Percentiles rank a stretch among this genome's conserved stretches.
These are phyloP conservation scores for Melitaea athalia DNA, from an alignment of 2,888 invertebrate genomes.

Conservation along the genomic window DNA sequence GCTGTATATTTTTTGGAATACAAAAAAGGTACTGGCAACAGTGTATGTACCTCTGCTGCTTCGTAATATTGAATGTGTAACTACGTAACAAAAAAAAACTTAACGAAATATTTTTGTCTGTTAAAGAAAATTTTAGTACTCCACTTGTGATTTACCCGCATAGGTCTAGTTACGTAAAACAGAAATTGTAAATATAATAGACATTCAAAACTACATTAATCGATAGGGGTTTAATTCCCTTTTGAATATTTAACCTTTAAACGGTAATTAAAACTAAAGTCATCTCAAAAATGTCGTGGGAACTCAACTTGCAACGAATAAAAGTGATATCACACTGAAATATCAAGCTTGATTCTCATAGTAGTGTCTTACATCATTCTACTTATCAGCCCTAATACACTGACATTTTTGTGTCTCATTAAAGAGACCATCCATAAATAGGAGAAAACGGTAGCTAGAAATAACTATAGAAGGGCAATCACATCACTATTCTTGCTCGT, in stretches of 20 bases:
- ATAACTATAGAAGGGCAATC: conserved; percentile 74
- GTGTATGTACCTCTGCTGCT: background rate
- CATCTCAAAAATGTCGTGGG: background rate
- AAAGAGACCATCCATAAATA: conserved; percentile 30
- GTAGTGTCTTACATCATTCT: background rate
- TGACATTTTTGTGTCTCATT: background rate
- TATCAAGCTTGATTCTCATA: background rate
- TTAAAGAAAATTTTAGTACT: background rate
- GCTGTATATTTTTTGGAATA: conserved; percentile 11
- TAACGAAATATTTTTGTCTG: background rate
- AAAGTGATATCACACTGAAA: background rate
- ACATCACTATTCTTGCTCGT: conserved; percentile 72
- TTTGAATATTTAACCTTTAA: background rate
- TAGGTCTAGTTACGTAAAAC: background rate
- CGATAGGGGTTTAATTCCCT: background rate
- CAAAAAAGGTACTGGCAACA: conserved; percentile 9
- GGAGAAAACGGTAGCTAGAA: conserved; percentile 60
- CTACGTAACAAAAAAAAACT: background rate
- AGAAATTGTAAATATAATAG: background rate
- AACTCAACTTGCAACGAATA: background rate
- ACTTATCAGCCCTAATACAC: background rate
- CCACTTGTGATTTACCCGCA: background rate
- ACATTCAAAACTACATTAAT: background rate
- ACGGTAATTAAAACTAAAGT: background rate
- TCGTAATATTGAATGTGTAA: conserved; percentile 1